These are phyloP conservation scores for Chelonoidis abingdonii DNA, from an alignment of 2,113 vertebrate species.

Conservation along the genomic window DNA sequence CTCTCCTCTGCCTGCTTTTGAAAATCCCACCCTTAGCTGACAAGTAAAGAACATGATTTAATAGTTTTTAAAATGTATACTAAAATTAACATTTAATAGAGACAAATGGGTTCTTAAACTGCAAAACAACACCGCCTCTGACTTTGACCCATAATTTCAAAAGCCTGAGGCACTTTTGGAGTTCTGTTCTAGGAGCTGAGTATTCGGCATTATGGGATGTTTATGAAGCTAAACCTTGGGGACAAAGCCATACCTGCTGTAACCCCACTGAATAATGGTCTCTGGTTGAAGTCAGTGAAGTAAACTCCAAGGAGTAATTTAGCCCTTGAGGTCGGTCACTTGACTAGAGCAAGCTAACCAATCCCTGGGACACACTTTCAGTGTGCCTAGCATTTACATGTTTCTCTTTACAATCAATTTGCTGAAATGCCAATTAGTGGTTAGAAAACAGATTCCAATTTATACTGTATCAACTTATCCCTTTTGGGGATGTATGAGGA, in stretches of 20 bases:
- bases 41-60: neutral
- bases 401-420: neutral
- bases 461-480: neutral
- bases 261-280: conserved; percentile 51
- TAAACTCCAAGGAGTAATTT: conserved; percentile 22
- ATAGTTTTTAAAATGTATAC: neutral
- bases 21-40: neutral
- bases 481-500: neutral
- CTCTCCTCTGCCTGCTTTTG: neutral
- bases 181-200: neutral
- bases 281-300: conserved; percentile 55
- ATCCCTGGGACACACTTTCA: neutral
- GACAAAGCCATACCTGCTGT: conserved; percentile 7
- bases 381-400: neutral
- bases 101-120: neutral
- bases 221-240: conserved; percentile 39
- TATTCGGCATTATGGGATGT: conserved; percentile 42
- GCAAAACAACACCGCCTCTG: neutral
- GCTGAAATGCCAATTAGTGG: neutral
- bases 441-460: neutral
- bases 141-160: neutral
- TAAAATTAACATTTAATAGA: neutral
- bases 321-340: conserved; percentile 1
- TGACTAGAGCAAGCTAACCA: conserved; percentile 3
- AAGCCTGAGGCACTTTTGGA: neutral